These are phyloP conservation scores for Gastrophysa polygoni DNA, from an alignment of 2,888 invertebrate genomes.

Conservation along the genomic window DNA sequence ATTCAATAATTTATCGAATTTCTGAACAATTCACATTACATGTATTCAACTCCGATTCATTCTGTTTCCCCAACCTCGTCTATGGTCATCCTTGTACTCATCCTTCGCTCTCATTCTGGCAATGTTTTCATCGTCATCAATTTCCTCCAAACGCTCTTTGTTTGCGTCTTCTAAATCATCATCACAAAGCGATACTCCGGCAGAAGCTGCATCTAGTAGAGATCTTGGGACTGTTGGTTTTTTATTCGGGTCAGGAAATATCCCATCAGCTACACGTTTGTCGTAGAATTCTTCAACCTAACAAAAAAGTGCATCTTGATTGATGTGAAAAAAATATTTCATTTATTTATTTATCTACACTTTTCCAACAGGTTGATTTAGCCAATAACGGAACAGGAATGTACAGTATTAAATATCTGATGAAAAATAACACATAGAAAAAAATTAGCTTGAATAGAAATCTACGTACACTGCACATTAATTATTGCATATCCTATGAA, in stretches of 20 bases:
- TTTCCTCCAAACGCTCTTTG: constrained; percentile 69
- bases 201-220: constrained; percentile 53
- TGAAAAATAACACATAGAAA: no score
- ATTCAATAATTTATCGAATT: background rate
- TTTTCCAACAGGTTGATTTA: no score
- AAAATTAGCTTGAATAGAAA: no score
- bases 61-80: constrained; percentile 87
- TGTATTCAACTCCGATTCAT: constrained; percentile 71
- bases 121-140: constrained; percentile 74
- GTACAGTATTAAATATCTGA: no score
- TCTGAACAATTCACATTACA: background rate
- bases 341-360: no score
- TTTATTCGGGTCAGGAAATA: constrained; percentile 63
- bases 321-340: no score
- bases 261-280: constrained; percentile 65
- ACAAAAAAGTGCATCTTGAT: constrained; percentile 8
- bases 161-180: constrained; percentile 67
- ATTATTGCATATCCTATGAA: no score
- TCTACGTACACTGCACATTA: no score
- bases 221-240: constrained; percentile 47
- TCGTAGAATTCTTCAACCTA: constrained; percentile 91
- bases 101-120: constrained; percentile 74
- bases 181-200: constrained; percentile 52
- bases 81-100: constrained; percentile 87
- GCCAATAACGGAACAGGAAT: no score